Evolutionary conservation across 2,113 vertebrate species (phyloP).

Genomic region (Brevimyrus niger): DNA sequence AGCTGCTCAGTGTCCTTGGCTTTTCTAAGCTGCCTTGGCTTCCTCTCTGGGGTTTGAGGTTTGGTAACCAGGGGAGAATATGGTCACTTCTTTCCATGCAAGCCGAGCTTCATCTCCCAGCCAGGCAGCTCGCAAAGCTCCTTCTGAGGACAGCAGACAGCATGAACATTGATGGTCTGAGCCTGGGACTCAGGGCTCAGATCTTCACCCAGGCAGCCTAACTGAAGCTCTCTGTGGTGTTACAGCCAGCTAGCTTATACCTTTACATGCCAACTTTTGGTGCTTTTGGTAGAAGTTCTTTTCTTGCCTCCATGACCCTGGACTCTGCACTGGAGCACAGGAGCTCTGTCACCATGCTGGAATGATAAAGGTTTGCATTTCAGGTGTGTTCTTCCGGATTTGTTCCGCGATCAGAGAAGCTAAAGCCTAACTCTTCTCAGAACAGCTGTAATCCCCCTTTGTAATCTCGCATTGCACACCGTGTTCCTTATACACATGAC

Average conservation of each 20-base stretch:
- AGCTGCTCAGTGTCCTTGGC: neutral
- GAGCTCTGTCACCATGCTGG: neutral
- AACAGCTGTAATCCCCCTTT: neutral
- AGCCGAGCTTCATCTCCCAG: neutral
- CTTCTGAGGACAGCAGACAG: neutral
- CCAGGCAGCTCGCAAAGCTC: neutral
- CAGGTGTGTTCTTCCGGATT: constrained; percentile 35
- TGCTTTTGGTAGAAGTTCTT: neutral
- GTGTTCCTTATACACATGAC: neutral
- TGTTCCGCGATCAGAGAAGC: constrained; percentile 27
- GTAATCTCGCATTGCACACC: neutral
- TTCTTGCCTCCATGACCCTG: neutral
- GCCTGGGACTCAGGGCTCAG: neutral
- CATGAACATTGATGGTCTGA: neutral
- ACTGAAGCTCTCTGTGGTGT: neutral
- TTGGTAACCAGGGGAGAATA: neutral
- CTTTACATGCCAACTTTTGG: neutral
- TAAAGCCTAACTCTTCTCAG: constrained; percentile 30
- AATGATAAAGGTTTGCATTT: constrained; percentile 20
- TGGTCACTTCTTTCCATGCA: neutral
- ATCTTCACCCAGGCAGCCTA: neutral
- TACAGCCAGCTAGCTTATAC: no score
- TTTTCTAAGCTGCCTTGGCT: neutral
- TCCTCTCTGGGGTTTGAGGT: neutral
- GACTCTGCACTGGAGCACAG: neutral